These are phyloP conservation scores for Tachina lurida DNA, from an alignment of 2,888 invertebrate species.

Conservation along the genomic window DNA sequence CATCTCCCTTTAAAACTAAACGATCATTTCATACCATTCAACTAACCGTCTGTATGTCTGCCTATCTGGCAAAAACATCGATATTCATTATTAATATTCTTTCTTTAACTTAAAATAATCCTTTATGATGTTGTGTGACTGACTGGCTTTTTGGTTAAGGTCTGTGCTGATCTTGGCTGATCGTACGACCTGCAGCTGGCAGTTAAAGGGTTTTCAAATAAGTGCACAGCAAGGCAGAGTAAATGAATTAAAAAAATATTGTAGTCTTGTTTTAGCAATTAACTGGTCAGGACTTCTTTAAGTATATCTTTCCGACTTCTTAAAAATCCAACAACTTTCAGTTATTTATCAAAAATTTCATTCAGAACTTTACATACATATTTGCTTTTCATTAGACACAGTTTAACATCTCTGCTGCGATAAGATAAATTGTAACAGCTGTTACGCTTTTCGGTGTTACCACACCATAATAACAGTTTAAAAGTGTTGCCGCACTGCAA, in stretches of 20 bases:
- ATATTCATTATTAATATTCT: conserved; percentile 46
- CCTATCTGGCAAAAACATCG: conserved; percentile 10
- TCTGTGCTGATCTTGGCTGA: conserved; percentile 10
- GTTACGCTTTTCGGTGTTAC: too few relatives aligned
- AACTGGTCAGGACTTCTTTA: too few relatives aligned
- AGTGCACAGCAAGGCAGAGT: not conserved
- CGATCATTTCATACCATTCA: not conserved
- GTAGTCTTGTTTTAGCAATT: too few relatives aligned
- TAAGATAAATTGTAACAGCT: too few relatives aligned
- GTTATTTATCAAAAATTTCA: too few relatives aligned
- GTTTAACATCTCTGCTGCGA: too few relatives aligned
- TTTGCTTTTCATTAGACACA: too few relatives aligned
- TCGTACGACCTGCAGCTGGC: conserved; percentile 5
- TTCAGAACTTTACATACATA: too few relatives aligned
- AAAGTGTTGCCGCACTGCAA: not conserved
- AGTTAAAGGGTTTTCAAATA: not conserved
- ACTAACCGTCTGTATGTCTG: not conserved
- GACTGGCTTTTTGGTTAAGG: not conserved
- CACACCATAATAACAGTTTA: too few relatives aligned
- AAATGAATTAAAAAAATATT: too few relatives aligned
- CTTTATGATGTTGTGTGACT: not conserved
- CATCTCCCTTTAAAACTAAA: conserved; percentile 18
- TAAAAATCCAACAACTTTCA: too few relatives aligned
- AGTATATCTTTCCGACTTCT: too few relatives aligned
- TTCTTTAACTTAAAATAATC: conserved; percentile 6